Conservation (phyloP, 92 coral and sea anemone genomes). For the Diadumene lineata region DNA sequence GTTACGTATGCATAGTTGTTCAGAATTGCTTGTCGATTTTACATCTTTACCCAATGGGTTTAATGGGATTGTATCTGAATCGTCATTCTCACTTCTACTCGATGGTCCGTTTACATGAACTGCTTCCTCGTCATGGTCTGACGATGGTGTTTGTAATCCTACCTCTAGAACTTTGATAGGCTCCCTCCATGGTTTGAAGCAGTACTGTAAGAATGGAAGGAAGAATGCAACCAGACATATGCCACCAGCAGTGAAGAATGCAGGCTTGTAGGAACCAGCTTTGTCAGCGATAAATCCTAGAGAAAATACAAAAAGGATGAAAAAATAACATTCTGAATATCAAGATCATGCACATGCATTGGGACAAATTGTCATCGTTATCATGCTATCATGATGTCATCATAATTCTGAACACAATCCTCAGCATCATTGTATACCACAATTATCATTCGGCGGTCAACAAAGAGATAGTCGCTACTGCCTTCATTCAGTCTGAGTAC, state of each 20-base stretch:
- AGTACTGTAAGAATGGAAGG: slow-evolving; percentile 7
- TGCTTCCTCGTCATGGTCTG: not conserved
- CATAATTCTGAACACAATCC: not conserved
- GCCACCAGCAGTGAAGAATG: slow-evolving; percentile 5
- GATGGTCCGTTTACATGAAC: not conserved
- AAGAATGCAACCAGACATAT: slow-evolving; percentile 5
- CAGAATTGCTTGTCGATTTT: not conserved
- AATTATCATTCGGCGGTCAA: not conserved
- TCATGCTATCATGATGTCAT: not conserved
- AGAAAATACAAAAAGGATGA: too few relatives aligned
- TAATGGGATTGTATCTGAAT: not conserved
- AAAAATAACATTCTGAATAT: not conserved
- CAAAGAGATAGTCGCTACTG: too few relatives aligned
- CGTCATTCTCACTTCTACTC: not conserved
- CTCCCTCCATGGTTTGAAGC: slow-evolving; percentile 6
- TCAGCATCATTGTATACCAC: not conserved
- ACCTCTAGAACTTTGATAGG: not conserved
- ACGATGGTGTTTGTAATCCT: not conserved
- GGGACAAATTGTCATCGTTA: not conserved
- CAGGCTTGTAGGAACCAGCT: slow-evolving; percentile 11
- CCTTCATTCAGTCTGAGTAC: too few relatives aligned
- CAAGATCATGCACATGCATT: too few relatives aligned
- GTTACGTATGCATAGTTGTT: not conserved
- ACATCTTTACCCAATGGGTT: not conserved
- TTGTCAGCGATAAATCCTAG: slow-evolving; percentile 9